Conservation (phyloP, 2,888 invertebrate species). For the Pollenia amentaria region DNA sequence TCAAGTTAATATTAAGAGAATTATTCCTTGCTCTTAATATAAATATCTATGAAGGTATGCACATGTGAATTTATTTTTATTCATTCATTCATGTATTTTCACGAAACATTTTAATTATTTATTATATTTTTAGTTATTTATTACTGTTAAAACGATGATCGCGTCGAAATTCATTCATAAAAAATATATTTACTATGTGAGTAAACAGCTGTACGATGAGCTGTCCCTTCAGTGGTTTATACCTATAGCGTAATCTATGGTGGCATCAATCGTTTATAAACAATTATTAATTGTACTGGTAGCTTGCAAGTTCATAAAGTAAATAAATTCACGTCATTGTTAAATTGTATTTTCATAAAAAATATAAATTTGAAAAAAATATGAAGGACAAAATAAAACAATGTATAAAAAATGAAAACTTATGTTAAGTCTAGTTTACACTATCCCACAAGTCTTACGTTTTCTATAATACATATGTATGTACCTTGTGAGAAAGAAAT, state of each 20-base stretch:
- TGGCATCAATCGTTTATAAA: neutral
- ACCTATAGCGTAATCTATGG: neutral
- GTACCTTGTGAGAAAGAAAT: too few relatives aligned
- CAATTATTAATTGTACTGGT: neutral
- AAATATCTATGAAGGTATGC: neutral
- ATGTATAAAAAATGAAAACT: too few relatives aligned
- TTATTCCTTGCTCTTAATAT: slow-evolving; percentile 30
- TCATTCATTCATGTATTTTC: neutral
- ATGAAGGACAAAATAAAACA: too few relatives aligned
- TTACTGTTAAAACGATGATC: neutral
- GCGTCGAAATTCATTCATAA: slow-evolving; percentile 53
- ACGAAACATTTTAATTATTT: slow-evolving; percentile 1
- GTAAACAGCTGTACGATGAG: slow-evolving; percentile 16
- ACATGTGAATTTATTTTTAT: too few relatives aligned
- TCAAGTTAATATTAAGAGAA: neutral
- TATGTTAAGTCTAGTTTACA: too few relatives aligned
- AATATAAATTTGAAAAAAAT: too few relatives aligned
- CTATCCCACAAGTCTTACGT: too few relatives aligned
- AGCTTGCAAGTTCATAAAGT: neutral
- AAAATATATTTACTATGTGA: slow-evolving; percentile 39
- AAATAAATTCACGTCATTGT: too few relatives aligned
- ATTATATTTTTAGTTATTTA: neutral
- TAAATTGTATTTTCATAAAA: too few relatives aligned
- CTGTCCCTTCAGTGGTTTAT: neutral
- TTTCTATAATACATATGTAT: too few relatives aligned